phyloP scores from a whole-genome alignment of 2,113 vertebrate genomes.

The Passer domesticus region DNA sequence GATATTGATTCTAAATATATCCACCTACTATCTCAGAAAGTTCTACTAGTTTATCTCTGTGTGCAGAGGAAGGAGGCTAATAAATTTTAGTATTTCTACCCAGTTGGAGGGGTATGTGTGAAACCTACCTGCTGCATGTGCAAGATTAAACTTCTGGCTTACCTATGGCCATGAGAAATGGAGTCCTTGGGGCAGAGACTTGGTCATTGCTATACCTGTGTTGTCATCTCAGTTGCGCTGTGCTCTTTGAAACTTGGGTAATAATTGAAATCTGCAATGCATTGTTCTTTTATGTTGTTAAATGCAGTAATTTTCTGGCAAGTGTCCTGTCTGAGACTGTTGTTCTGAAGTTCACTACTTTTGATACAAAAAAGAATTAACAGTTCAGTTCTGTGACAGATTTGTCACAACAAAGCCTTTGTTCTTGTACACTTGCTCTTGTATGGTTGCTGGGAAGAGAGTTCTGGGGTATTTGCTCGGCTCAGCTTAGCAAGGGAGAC shows the following conservation, averaged over 20 bases:
- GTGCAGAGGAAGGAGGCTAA: neutral
- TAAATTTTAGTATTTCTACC: neutral
- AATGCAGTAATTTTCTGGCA: neutral
- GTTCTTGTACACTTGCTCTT: neutral
- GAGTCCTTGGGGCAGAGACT: neutral
- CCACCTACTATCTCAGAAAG: neutral
- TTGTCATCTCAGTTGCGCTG: neutral
- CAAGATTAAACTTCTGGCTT: neutral
- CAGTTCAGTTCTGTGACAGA: neutral
- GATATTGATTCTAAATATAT: neutral
- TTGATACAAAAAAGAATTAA: neutral
- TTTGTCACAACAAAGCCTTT: neutral
- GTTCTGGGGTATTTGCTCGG: neutral
- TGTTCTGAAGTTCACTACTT: neutral
- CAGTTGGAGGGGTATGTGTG: fast-evolving
- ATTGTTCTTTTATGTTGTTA: neutral
- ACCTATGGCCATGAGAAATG: neutral
- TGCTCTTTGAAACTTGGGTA: neutral
- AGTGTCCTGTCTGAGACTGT: neutral
- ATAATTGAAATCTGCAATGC: neutral
- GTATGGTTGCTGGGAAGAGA: neutral
- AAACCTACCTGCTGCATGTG: neutral
- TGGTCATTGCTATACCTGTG: neutral
- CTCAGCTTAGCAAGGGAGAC: neutral
- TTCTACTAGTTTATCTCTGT: neutral